phyloP scores from a whole-genome alignment of 2,888 invertebrate species.

The Leptinotarsa juncta region DNA sequence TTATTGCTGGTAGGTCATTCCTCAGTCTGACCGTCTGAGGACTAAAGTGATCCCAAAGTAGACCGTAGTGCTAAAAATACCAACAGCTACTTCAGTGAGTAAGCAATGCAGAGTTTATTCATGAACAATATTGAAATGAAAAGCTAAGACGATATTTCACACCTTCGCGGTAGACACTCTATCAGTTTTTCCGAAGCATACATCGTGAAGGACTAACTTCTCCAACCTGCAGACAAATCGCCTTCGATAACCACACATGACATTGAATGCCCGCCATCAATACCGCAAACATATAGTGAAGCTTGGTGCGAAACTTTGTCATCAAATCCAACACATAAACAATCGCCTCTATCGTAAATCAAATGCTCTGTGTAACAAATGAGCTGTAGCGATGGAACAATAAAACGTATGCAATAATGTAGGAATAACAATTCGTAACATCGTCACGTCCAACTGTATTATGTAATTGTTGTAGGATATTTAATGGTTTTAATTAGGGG shows the following conservation, averaged over 20 bases:
- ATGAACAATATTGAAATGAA: no score
- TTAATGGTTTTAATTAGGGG: constrained; percentile 38
- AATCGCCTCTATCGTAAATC: constrained; percentile 29
- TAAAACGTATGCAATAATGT: constrained; percentile 34
- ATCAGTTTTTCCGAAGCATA: neutral
- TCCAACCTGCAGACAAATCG: neutral
- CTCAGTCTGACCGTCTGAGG: no score
- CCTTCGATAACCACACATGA: neutral
- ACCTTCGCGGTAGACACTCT: neutral
- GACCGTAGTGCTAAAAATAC: no score
- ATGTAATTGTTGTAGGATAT: constrained; percentile 24
- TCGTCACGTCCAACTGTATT: constrained; percentile 30
- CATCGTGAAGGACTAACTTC: neutral
- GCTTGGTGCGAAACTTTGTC: neutral
- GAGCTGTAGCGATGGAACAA: constrained; percentile 28
- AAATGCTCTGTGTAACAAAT: constrained; percentile 25
- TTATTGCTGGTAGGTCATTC: no score
- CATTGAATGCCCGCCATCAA: neutral
- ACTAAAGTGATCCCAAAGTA: no score
- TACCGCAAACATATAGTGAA: constrained; percentile 1
- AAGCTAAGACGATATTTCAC: no score
- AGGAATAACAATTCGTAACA: constrained; percentile 30
- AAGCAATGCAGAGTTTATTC: no score
- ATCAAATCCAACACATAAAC: constrained; percentile 26
- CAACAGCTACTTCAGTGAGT: no score